Conservation (phyloP, 2,888 invertebrate species). For the Hydroisotoma schaefferi region DNA sequence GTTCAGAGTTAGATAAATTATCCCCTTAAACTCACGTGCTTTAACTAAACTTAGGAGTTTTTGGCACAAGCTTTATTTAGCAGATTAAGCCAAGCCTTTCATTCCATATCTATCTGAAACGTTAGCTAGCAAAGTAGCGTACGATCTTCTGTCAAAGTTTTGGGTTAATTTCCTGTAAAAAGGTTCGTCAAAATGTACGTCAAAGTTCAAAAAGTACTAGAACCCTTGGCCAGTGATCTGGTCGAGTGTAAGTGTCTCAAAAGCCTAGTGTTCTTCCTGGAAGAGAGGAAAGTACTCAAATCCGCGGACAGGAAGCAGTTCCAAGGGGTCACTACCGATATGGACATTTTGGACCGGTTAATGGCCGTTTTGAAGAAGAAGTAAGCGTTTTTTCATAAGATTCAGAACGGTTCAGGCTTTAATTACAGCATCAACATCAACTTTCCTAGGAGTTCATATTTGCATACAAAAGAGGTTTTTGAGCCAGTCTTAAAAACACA, state of each 20-base stretch:
- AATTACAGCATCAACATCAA: too few species aligned
- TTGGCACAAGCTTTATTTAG: too few species aligned
- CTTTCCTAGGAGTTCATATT: too few species aligned
- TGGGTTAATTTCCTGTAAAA: neutral
- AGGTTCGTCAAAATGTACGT: conserved; percentile 5
- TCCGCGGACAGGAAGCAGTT: conserved; percentile 32
- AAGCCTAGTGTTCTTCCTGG: conserved; percentile 25
- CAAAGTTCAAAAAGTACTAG: conserved; percentile 36
- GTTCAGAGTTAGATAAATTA: too few species aligned
- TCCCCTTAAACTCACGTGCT: too few species aligned
- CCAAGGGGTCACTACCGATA: conserved; percentile 28
- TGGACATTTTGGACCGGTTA: conserved; percentile 30
- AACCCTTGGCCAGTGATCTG: conserved; percentile 35
- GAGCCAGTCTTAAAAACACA: too few species aligned
- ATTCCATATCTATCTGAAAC: neutral
- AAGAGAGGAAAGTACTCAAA: conserved; percentile 28
- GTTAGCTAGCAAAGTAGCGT: neutral
- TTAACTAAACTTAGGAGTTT: too few species aligned
- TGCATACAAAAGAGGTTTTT: too few species aligned
- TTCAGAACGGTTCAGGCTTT: too few species aligned
- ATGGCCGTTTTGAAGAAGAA: conserved; percentile 33
- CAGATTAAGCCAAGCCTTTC: neutral
- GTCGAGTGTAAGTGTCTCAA: conserved; percentile 39
- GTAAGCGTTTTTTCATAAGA: too few species aligned
- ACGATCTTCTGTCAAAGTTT: neutral